These are phyloP conservation scores for Ibidorhyncha struthersii DNA, from an alignment of 2,113 vertebrate species.

Conservation along the genomic window DNA sequence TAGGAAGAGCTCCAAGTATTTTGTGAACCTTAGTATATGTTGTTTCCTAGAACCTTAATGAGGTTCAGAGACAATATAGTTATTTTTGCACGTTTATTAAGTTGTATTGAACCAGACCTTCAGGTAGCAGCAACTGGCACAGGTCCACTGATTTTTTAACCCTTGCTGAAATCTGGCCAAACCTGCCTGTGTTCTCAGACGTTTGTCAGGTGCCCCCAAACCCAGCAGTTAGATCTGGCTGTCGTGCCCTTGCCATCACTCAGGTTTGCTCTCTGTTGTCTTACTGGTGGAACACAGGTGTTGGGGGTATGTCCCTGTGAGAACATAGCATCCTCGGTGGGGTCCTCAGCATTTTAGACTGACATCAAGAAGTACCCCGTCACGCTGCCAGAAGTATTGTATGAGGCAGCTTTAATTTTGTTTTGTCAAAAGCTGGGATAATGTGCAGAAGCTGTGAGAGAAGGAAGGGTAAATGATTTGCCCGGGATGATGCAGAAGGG, in stretches of 20 bases:
- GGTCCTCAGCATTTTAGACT: background rate
- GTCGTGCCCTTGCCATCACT: accelerated
- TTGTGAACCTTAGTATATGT: background rate
- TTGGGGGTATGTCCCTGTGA: background rate
- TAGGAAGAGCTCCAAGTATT: background rate
- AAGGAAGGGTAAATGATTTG: background rate
- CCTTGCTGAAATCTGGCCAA: background rate
- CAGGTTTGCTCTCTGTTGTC: background rate
- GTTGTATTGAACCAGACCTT: background rate
- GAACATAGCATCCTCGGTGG: background rate
- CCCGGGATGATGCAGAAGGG: background rate
- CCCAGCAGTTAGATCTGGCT: background rate
- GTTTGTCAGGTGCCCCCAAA: background rate
- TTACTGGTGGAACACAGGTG: background rate
- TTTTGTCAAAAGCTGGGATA: background rate
- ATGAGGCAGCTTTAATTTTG: background rate
- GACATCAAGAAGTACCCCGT: background rate
- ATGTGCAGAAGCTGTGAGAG: background rate
- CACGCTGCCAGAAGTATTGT: background rate
- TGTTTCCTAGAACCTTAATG: background rate
- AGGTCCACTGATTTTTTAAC: background rate
- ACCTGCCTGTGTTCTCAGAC: background rate
- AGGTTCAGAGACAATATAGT: accelerated
- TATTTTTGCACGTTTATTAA: background rate
- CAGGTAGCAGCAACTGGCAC: background rate